phyloP scores from a whole-genome alignment of 2,113 vertebrate genomes.

The Morone saxatilis region DNA sequence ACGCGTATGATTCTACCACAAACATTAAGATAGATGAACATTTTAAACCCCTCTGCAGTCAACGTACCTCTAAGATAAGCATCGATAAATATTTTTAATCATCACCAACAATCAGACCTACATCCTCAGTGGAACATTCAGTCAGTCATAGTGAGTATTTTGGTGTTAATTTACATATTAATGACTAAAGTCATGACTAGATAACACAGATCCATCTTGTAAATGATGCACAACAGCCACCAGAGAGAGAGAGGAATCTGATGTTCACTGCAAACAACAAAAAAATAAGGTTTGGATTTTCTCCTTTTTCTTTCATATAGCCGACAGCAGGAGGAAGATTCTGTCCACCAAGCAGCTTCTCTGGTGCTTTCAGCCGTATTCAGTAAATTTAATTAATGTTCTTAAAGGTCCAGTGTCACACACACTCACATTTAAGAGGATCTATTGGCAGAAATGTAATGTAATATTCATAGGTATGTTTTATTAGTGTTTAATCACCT shows the following conservation, averaged over 20 bases:
- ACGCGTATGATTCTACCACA: not conserved
- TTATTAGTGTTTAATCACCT: too few species aligned
- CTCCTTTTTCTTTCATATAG: not conserved
- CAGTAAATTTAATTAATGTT: not conserved
- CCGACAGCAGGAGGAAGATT: not conserved
- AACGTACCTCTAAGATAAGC: not conserved
- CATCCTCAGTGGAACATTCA: not conserved
- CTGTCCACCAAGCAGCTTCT: not conserved
- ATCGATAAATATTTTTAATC: conserved; percentile 20
- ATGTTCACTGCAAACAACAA: not conserved
- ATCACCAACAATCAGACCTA: not conserved
- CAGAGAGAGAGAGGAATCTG: not conserved
- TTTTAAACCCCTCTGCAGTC: not conserved
- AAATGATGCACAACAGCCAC: not conserved
- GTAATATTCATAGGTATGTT: too few species aligned
- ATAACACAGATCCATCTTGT: not conserved
- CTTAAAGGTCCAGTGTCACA: too few species aligned
- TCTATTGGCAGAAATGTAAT: too few species aligned
- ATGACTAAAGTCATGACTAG: not conserved
- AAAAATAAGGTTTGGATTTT: not conserved
- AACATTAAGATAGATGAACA: not conserved
- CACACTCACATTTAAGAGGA: too few species aligned
- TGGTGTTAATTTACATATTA: not conserved
- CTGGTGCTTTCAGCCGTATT: not conserved
- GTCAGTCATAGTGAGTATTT: not conserved